Base-by-base conservation (phyloP, 2,888 invertebrate species). In the Diogma glabrata region DNA sequence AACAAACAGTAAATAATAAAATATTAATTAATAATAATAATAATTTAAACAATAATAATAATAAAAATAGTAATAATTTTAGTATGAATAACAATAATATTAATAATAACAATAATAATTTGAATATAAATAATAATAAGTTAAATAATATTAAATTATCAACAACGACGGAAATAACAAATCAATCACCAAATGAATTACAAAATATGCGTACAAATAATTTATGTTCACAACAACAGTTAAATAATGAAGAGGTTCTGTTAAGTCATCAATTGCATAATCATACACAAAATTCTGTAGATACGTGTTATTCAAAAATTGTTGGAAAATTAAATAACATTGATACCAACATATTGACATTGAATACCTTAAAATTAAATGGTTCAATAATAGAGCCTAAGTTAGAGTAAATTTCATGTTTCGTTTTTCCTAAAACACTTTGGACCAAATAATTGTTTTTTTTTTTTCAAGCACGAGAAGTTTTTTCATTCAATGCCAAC, bases 321-420 rank as follows among this genome's bases (percentile, higher is more conserved):
- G 70, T 69, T 56, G 69, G 69, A 53, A 70, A 67, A 63, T 56
- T 69, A 50, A 66, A 63, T 50, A 64, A 67, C 56, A 59, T 67
- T 52, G 56, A 56, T 48, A 48, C 54, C 23, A 43, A 43, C 22
- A 4, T 23, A 20, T 14, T 43, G 23, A 43, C 43, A 43, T 14
- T 22, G 14, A 43, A 6, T 43, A 43, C 43, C 7, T 20, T 22
- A 22, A 22, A 14, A 43, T 23, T 22, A 12, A 43, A 43, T 14
- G 22, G n/a, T n/a, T n/a, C n/a, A n/a, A n/a, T n/a, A n/a, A n/a
- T n/a, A n/a, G n/a, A n/a, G n/a, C n/a, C n/a, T n/a, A n/a, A n/a
- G n/a, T n/a, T n/a, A n/a, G n/a, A n/a, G n/a, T n/a, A n/a, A n/a
- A n/a, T n/a, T n/a, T n/a, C n/a, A n/a, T n/a, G n/a, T n/a, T n/a